Percentiles rank a stretch among this genome's conserved stretches.
phyloP scores from a whole-genome alignment of 2,888 invertebrate genomes.

The Syrphus vitripennis region DNA sequence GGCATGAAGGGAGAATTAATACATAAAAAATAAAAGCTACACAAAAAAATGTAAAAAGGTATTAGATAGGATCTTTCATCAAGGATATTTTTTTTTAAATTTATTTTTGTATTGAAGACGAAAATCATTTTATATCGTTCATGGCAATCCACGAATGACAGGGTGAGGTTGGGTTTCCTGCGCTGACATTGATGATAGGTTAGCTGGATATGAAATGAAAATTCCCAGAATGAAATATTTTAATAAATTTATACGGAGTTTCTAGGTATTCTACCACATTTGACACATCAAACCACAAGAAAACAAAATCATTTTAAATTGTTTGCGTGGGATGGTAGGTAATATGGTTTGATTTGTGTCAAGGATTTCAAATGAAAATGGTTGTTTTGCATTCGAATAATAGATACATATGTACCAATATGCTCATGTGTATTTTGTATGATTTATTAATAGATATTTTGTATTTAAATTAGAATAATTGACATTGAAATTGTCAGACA shows the following conservation, averaged over 20 bases:
- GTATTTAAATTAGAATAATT: no score
- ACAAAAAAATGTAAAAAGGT: background rate
- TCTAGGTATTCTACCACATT: constrained; percentile 7
- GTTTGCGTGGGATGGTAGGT: no score
- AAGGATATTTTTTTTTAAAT: background rate
- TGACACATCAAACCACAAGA: background rate
- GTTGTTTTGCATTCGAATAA: background rate
- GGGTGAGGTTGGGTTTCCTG: constrained; percentile 7
- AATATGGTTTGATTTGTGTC: background rate
- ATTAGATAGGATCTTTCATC: no score
- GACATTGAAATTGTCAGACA: no score
- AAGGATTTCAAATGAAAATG: background rate
- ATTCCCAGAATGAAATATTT: constrained; percentile 44
- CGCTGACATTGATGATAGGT: background rate
- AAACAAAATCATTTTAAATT: background rate
- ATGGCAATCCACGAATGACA: background rate
- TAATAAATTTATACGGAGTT: constrained; percentile 39
- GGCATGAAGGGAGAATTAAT: background rate
- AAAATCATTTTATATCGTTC: background rate
- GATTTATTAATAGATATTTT: no score
- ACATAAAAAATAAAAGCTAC: background rate
- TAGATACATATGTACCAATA: background rate
- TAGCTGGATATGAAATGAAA: background rate
- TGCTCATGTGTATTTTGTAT: no score
- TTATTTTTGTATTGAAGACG: background rate